Conservation (phyloP, 2,797 vertebrate species). For the Alauda arvensis region DNA sequence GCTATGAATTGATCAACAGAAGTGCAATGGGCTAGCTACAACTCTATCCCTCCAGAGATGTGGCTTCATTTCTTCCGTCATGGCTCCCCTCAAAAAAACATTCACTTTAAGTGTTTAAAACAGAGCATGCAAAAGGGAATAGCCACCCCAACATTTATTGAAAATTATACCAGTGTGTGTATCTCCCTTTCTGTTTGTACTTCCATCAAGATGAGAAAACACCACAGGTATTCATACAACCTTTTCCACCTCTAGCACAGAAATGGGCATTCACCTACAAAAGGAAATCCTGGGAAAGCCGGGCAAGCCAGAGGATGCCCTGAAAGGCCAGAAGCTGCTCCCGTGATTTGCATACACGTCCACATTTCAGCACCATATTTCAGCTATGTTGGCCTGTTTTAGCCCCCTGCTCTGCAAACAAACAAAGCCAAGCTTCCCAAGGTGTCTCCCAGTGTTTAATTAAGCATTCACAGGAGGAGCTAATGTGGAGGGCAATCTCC, state of each 20-base stretch:
- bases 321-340: background rate
- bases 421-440: background rate
- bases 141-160: background rate
- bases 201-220: background rate
- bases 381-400: background rate
- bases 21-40: background rate
- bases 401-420: background rate
- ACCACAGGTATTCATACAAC: background rate
- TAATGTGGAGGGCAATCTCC: background rate
- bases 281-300: background rate
- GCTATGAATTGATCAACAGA: background rate
- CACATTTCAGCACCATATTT: background rate
- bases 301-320: background rate
- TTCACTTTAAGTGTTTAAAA: background rate
- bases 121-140: background rate
- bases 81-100: background rate
- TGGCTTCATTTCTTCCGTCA: background rate
- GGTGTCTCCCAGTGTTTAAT: background rate
- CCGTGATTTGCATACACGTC: fast-evolving
- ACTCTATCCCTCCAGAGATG: background rate
- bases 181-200: background rate
- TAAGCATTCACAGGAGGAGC: background rate
- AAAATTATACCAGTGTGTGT: background rate
- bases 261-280: background rate
- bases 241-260: background rate